phyloP scores from a whole-genome alignment of 1,140 invertebrate species.

The Drosophila teissieri region DNA sequence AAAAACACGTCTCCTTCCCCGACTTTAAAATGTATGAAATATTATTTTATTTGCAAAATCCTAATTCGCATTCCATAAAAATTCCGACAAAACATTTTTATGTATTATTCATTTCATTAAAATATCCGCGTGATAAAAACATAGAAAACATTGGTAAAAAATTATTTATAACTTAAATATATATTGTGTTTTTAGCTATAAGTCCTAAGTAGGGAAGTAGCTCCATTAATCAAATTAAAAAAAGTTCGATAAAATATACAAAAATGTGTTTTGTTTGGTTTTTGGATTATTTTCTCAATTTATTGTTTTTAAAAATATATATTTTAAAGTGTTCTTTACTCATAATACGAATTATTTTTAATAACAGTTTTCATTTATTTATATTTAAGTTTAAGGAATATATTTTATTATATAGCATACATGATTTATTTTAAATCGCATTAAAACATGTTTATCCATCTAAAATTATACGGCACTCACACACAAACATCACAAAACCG shows the following conservation, averaged over 20 bases:
- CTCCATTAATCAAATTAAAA: not conserved
- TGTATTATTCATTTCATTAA: too few species aligned
- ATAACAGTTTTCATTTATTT: not conserved
- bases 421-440: not conserved
- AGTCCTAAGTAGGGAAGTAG: not conserved
- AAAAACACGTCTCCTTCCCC: conserved; percentile 14
- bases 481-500: conserved; percentile 44
- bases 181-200: conserved; percentile 33
- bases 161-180: conserved; percentile 18
- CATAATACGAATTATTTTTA: too few species aligned
- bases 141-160: conserved; percentile 78
- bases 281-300: too few species aligned
- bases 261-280: not conserved
- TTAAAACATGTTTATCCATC: conserved; percentile 61
- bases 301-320: too few species aligned
- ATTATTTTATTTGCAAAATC: too few species aligned
- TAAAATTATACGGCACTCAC: conserved; percentile 38
- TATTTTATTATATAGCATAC: not conserved
- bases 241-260: not conserved
- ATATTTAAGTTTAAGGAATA: not conserved
- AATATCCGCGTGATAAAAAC: conserved; percentile 37
- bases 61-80: too few species aligned
- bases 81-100: too few species aligned
- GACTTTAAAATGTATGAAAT: conserved; percentile 5
- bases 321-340: too few species aligned